These are phyloP conservation scores for Holacanthus passer DNA, from an alignment of 2,113 vertebrate species.

Conservation along the genomic window DNA sequence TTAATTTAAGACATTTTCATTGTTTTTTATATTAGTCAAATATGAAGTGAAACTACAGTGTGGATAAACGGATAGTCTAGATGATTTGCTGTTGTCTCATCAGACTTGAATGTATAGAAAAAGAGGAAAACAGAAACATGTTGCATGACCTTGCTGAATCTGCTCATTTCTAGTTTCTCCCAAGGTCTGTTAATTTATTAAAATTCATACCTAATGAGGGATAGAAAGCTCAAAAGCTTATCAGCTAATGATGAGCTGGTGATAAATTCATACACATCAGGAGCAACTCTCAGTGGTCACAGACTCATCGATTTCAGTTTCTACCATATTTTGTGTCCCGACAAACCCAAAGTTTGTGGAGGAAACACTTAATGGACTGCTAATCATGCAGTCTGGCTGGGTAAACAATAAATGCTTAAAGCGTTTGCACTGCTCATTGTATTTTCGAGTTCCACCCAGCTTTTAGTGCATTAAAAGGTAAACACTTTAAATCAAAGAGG, in stretches of 20 bases:
- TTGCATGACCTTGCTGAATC: background rate
- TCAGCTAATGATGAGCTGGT: slow-evolving; percentile 30
- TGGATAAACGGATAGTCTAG: background rate
- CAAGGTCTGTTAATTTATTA: slow-evolving; percentile 31
- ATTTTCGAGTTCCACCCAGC: background rate
- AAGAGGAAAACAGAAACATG: background rate
- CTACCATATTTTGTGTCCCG: background rate
- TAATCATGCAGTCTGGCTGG: background rate
- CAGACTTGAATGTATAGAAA: slow-evolving; percentile 1
- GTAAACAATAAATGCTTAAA: background rate
- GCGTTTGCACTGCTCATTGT: background rate
- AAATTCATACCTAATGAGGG: slow-evolving; percentile 17
- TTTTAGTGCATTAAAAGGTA: background rate
- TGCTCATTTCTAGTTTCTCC: background rate
- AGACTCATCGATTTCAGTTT: background rate
- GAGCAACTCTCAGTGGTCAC: slow-evolving; percentile 4
- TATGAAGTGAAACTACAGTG: background rate
- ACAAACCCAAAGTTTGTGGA: background rate
- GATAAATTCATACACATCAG: slow-evolving; percentile 22
- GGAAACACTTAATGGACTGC: background rate
- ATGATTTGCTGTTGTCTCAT: background rate
- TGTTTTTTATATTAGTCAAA: background rate
- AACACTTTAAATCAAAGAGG: background rate
- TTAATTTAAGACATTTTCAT: background rate
- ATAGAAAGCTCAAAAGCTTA: slow-evolving; percentile 19